These are phyloP conservation scores for Ictalurus furcatus DNA, from an alignment of 2,113 vertebrate species.

Conservation along the genomic window DNA sequence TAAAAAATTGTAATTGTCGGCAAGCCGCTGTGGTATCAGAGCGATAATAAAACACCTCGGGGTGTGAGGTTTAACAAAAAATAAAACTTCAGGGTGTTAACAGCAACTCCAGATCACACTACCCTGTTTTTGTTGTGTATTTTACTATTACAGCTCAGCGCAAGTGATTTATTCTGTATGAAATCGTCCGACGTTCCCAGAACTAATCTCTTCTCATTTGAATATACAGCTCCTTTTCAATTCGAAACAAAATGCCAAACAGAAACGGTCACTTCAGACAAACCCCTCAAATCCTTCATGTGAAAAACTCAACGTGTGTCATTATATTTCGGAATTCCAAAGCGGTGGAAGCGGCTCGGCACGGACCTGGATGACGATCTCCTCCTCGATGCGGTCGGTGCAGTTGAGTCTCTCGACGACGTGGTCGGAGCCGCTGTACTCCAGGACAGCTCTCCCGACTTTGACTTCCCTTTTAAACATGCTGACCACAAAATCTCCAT, in stretches of 20 bases:
- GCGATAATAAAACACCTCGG: too few species aligned
- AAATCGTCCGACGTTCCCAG: background rate
- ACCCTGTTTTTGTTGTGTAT: too few species aligned
- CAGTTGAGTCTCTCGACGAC: constrained; percentile 93
- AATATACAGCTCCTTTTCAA: background rate
- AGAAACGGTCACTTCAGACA: background rate
- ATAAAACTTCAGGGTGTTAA: too few species aligned
- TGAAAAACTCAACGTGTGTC: background rate
- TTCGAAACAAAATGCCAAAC: background rate
- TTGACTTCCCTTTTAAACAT: constrained; percentile 99
- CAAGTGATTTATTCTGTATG: background rate
- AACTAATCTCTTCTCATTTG: background rate
- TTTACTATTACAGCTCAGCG: background rate
- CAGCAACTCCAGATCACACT: too few species aligned
- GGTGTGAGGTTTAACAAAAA: too few species aligned
- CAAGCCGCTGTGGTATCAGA: too few species aligned
- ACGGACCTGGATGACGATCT: constrained; percentile 89
- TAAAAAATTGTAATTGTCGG: too few species aligned
- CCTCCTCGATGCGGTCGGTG: constrained; percentile 91
- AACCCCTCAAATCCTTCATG: background rate
- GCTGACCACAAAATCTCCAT: constrained; percentile 96
- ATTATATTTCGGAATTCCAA: too few species aligned
- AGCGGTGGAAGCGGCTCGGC: too few species aligned
- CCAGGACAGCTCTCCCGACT: constrained; percentile 87
- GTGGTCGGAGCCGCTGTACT: constrained; percentile 95